These are phyloP conservation scores for Mesembrinibis cayennensis DNA, from an alignment of 2,113 vertebrate species.

Conservation along the genomic window DNA sequence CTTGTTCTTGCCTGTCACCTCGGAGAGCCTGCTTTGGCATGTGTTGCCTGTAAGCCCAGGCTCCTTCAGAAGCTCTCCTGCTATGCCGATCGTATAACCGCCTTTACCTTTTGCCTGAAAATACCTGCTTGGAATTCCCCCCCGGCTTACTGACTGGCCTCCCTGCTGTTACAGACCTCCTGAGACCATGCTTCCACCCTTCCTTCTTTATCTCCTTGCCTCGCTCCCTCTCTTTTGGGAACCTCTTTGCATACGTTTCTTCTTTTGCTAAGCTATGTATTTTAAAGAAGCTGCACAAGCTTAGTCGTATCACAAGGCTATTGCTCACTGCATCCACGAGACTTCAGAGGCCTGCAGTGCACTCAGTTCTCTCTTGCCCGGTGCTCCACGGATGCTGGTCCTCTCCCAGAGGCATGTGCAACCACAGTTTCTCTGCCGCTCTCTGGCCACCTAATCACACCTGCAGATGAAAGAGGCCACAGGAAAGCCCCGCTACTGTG, in stretches of 20 bases:
- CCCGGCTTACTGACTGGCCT: not conserved
- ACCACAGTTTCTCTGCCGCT: not conserved
- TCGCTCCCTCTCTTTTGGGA: not conserved
- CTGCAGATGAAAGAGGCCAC: not conserved
- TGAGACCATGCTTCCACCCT: not conserved
- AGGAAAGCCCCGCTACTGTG: rapidly evolving
- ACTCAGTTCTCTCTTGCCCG: not conserved
- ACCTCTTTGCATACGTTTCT: not conserved
- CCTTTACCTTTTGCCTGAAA: not conserved
- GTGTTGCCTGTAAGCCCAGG: not conserved
- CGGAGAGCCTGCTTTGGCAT: rapidly evolving
- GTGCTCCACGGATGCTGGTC: not conserved
- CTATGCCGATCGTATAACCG: rapidly evolving
- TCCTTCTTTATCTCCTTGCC: not conserved
- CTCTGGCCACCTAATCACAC: not conserved
- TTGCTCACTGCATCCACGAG: not conserved
- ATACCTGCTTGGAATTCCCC: not conserved
- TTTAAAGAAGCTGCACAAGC: not conserved
- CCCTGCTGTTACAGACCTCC: not conserved
- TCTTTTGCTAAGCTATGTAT: not conserved
- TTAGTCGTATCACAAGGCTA: not conserved
- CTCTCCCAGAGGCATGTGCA: not conserved
- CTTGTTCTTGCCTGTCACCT: not conserved
- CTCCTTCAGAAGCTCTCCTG: not conserved
- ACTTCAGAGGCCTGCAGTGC: not conserved